Base-by-base conservation (phyloP, 2,888 invertebrate genomes). In the Pollenia angustigena region DNA sequence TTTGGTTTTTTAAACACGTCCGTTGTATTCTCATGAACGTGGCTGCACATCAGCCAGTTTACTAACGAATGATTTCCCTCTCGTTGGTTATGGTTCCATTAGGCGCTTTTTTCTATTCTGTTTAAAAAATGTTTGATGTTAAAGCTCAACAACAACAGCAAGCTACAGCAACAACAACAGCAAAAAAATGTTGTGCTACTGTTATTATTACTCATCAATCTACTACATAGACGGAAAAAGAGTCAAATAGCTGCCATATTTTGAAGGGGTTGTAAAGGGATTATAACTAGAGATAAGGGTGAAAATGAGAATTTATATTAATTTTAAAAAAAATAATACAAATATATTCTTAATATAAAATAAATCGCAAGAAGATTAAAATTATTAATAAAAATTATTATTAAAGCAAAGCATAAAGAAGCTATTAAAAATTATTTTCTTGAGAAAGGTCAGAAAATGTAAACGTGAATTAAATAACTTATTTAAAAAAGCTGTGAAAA, bases 21-120 rank as follows among this genome's bases (percentile, higher is more conserved):
- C 87, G 87, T 62, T 84, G 18, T 74, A 80, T 78, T 46, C 44
- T 75, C n/a, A 52, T 81, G 52, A 81, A 87, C 81, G 87, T 83
- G 87, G 81, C 87, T 81, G 74, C 74, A 87, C 87, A 84, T 81
- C 87, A 84, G 87, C 84, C 87, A 81, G 87, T 81, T 81, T 82
- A 87, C 84, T 87, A 87, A 81, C 87, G 87, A 87, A 87, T 87
- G 87, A 84, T 74, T 87, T 84, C 84, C 78, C 87, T 87, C 84
- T 87, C 84, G 87, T 79, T 87, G 64, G 78, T 84, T 84, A 64
- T 79, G 69, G 62, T 87, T 78, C 87, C 79, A 87, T 84, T 78
- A 84, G 87, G 76, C 87, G 80, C 80, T 80, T 10, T 68, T 58
- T 78, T 83, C 64, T 84, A 80, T 84, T 84, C 74, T 79, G 66